These are phyloP conservation scores for Atta texana DNA, from an alignment of 1,140 invertebrate species.

Conservation along the genomic window DNA sequence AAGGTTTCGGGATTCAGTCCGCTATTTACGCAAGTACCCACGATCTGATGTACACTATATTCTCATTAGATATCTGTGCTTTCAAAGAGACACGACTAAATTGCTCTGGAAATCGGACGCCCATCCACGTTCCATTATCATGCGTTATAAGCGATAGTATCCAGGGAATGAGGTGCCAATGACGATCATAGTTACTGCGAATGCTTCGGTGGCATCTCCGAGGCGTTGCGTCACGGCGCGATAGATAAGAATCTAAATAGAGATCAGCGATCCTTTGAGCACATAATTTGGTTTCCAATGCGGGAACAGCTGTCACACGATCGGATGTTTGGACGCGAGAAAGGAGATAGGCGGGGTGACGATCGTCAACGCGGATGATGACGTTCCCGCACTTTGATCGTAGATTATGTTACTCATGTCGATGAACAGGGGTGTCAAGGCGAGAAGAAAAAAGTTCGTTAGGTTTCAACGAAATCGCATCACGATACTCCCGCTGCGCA, in stretches of 20 bases:
- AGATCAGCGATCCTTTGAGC: constrained; percentile 85
- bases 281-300: constrained; percentile 85
- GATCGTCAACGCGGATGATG: constrained; percentile 72
- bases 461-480: constrained; percentile 68
- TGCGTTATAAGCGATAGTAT: neutral
- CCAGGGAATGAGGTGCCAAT: constrained; percentile 23
- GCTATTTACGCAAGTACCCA: constrained; percentile 1
- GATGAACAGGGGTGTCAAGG: constrained; percentile 72
- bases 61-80: constrained; percentile 66
- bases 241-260: constrained; percentile 85
- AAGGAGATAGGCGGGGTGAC: constrained; percentile 55
- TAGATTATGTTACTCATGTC: constrained; percentile 81
- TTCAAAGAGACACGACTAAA: constrained; percentile 68
- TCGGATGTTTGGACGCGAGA: constrained; percentile 66
- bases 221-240: constrained; percentile 64
- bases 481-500: constrained; percentile 38
- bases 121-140: constrained; percentile 53
- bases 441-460: constrained; percentile 77
- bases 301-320: constrained; percentile 85
- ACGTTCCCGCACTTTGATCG: constrained; percentile 81
- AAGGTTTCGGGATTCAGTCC: neutral
- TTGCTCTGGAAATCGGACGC: constrained; percentile 62
- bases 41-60: constrained; percentile 9
- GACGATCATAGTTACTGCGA: constrained; percentile 54
- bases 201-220: constrained; percentile 54